Base-by-base conservation (phyloP, 2,113 vertebrate genomes). In the Megaceryle maxima region DNA sequence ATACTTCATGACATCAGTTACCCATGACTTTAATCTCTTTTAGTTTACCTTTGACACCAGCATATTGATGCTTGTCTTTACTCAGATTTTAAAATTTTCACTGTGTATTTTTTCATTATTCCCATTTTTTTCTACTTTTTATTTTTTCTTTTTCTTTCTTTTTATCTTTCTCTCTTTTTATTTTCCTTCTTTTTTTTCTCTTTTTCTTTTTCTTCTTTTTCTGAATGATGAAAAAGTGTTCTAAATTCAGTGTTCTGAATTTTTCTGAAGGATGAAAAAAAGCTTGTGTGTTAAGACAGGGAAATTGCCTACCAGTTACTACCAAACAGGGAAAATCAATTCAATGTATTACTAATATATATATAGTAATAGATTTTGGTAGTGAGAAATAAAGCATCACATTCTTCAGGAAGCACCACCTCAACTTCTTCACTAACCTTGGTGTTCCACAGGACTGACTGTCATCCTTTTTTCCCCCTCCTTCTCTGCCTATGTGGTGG, bases 1-100 rank as follows among this genome's bases (percentile, higher is more conserved):
- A 94, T 92, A 83, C 79, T 90, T 90, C 83, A 83, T 90, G 83
- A 87, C 88, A 88, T 92, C 37, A 67, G 44, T 80, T 88, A 70
- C 59, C 51, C 39, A 37, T 90, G 79, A 90, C 59, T 97, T 93
- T 69, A 90, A 83, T 92, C 63, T 90, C 67, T 92, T 85, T 73
- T 79, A 70, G 67, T 88, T 70, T 92, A 90, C 55, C 51, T 94
- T 90, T 92, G 86, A 93, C 86, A 92, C 37, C 31, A 80, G 56
- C 60, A 51, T 90, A 83, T 37, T 53, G 25, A 15, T 88, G 72
- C 64, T 90, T 80, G 18, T 79, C 63, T 93, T 83, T 26, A 57
- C 16, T 41, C 0, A 1, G 29, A 19, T 90, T 90, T 63, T 91
- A 67, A 63, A 46, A 59, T 60, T 73, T 73, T 35, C 35, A 29